Conservation (phyloP, 2,888 invertebrate species). For the Hemistola chrysoprasaria region DNA sequence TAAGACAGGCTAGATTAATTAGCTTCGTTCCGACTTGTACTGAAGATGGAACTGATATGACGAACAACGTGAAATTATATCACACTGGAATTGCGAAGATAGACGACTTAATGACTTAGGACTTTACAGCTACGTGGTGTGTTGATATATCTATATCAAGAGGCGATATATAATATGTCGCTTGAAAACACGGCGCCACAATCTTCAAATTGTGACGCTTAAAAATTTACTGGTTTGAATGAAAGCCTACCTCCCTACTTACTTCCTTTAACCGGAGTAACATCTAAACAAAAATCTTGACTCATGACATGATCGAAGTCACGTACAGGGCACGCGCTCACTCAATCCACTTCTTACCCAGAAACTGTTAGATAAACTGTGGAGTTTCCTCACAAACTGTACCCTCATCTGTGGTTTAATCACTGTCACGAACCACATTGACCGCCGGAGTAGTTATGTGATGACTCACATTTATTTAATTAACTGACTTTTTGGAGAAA, state of each 20-base stretch:
- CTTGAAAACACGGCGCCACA: too few relatives aligned
- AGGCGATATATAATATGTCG: too few relatives aligned
- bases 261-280: neutral
- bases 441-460: constrained; percentile 28
- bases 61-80: constrained; percentile 19
- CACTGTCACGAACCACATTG: constrained; percentile 27
- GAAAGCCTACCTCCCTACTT: too few relatives aligned
- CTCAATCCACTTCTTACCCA: constrained; percentile 7
- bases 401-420: constrained; percentile 11
- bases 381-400: neutral
- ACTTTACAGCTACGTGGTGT: too few relatives aligned
- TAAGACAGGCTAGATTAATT: constrained; percentile 27
- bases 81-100: constrained; percentile 1
- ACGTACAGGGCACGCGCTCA: constrained; percentile 33
- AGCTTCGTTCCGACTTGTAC: constrained; percentile 23
- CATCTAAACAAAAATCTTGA: constrained; percentile 16
- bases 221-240: too few relatives aligned
- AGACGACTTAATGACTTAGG: too few relatives aligned
- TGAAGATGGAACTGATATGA: constrained; percentile 19
- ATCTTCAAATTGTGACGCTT: too few relatives aligned
- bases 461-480: constrained; percentile 26
- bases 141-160: too few relatives aligned
- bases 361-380: neutral
- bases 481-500: constrained; percentile 17
- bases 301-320: constrained; percentile 31